A percentile compares a stretch with the other conserved stretches of the same genome.
phyloP scores from a whole-genome alignment of 2,888 invertebrate species.

The Perizoma flavofasciatum region DNA sequence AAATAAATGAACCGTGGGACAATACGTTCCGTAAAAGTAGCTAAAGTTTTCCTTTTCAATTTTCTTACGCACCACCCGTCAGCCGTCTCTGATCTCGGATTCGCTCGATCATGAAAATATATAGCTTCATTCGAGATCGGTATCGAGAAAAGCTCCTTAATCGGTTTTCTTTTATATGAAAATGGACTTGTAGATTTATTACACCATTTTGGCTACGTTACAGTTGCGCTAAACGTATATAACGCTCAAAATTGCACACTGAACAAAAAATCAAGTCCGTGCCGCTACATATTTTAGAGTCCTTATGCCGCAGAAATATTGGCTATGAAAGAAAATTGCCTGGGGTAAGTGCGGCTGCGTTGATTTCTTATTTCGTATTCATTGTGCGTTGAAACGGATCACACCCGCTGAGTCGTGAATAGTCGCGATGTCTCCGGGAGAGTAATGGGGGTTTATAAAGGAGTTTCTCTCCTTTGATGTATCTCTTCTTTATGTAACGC shows the following conservation, averaged over 20 bases:
- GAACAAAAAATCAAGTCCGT: slow-evolving; percentile 74
- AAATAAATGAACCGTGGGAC: slow-evolving; percentile 59
- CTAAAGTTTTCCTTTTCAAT: slow-evolving; percentile 76
- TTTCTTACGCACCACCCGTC: slow-evolving; percentile 78
- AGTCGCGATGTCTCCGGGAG: slow-evolving; percentile 51
- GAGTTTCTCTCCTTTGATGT: slow-evolving; percentile 39
- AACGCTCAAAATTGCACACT: slow-evolving; percentile 73
- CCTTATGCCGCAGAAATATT: slow-evolving; percentile 66
- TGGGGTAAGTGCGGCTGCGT: slow-evolving; percentile 71
- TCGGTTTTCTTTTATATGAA: slow-evolving; percentile 83
- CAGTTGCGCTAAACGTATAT: slow-evolving; percentile 70
- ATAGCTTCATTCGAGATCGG: slow-evolving; percentile 81
- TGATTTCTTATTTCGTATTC: slow-evolving; percentile 81
- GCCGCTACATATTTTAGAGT: slow-evolving; percentile 70
- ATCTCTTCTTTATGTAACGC: slow-evolving; percentile 32
- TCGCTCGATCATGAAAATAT: slow-evolving; percentile 83
- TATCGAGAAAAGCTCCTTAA: slow-evolving; percentile 81
- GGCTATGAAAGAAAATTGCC: slow-evolving; percentile 76
- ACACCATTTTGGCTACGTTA: slow-evolving; percentile 74
- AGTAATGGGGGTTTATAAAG: slow-evolving; percentile 42
- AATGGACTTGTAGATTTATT: slow-evolving; percentile 82
- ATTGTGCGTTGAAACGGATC: slow-evolving; percentile 75
- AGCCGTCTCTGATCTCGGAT: slow-evolving; percentile 77
- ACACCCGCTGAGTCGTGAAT: slow-evolving; percentile 55
- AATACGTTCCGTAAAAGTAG: slow-evolving; percentile 64